phyloP scores from a whole-genome alignment of 2,888 invertebrate genomes.

The Spilosoma lubricipeda region DNA sequence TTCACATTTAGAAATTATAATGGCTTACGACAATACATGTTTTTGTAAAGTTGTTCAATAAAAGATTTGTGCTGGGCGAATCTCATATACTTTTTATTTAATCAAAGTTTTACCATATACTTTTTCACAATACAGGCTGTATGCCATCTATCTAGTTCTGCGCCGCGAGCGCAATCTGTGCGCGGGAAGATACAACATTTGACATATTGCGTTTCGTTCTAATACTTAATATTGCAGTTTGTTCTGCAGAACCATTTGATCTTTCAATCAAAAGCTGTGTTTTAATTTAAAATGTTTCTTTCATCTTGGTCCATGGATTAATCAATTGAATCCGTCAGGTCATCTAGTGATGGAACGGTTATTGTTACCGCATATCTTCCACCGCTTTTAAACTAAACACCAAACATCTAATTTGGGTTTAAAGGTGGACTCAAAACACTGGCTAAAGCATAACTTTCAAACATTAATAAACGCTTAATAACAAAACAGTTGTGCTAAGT shows the following conservation, averaged over 20 bases:
- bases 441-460: background rate
- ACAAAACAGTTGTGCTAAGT: background rate
- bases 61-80: too few species aligned
- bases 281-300: background rate
- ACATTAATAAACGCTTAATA: background rate
- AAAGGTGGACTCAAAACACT: background rate
- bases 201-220: too few species aligned
- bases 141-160: too few species aligned
- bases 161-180: too few species aligned
- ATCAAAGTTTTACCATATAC: too few species aligned
- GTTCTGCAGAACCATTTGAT: too few species aligned
- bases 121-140: too few species aligned
- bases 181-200: too few species aligned
- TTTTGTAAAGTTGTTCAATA: too few species aligned
- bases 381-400: background rate
- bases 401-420: too few species aligned
- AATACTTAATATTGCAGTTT: too few species aligned
- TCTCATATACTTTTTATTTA: too few species aligned
- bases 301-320: background rate
- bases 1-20: background rate
- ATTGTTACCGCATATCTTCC: background rate
- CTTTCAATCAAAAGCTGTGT: background rate
- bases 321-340: background rate
- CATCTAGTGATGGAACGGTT: background rate
- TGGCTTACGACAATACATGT: background rate